Evolutionary conservation across 2,888 invertebrate species (phyloP), one percentile per base, ranked within the genome.

Genomic region (Erebia epiphron): DNA sequence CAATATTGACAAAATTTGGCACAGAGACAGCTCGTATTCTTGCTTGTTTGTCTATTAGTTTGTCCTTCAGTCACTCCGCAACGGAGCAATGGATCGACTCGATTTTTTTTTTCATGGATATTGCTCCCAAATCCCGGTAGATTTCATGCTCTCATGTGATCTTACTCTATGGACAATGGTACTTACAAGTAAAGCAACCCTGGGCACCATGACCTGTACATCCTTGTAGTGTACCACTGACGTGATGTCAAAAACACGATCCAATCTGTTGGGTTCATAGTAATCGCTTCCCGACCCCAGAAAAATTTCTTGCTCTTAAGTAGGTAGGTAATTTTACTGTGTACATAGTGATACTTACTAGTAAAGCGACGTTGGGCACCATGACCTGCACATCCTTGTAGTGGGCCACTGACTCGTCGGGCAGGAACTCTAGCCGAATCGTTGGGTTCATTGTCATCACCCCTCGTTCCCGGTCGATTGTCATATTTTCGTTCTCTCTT

Each of bases 161-260:
- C 35, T 35, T 35, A 35, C 5, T 7, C 35, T 35, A 35, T 35
- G 3, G 5, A 50, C n/a, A 14, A 1, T n/a, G 50, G 13, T 14
- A 54, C 95, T 96, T 94, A 96, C 97, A 86, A 97, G 82, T 66
- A 96, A 91, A 0, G 97, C 96, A 72, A 97, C 94, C 83, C 98
- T 98, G 0, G 97, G 95, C 0, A 96, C 95, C 0, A 90, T 85
- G 2, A 98, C 85, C 0, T 88, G 81, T 67, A 96, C 95, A 0
- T 94, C 89, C 41, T 94, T 87, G 1, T 95, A 95, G 82, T 96
- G 94, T 0, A 95, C 96, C 0, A 95, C 79, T 0, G 98, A 97
- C 80, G 94, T 83, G 46, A 96, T 95, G 1, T 89, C 1, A 95
- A 84, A 80, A 96, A 96, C 67, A 92, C 77, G 11, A 97, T 88